Evolutionary conservation across 2,888 invertebrate genomes (phyloP), one percentile per base, ranked within the genome.

Genomic region (Lasioglossum leucozonium): DNA sequence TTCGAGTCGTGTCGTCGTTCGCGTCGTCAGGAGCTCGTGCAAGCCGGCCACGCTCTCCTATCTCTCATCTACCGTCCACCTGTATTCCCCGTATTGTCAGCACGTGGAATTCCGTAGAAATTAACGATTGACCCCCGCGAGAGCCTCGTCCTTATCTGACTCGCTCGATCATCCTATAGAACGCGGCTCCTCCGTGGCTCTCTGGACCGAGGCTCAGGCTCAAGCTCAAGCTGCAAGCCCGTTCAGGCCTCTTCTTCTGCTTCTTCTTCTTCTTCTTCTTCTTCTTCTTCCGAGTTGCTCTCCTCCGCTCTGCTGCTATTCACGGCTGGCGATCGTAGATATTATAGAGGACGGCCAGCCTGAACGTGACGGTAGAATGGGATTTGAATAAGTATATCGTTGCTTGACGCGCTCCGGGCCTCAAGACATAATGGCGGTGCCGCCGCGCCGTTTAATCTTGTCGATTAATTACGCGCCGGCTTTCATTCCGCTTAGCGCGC

Each of bases 21-120:
- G 74, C 89, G 87, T 92, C 92, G 93, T 91, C 92, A 93, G 91
- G 90, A 91, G 91, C 92, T 91, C 92, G 89, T 92, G 91, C 89
- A 87, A 81, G 79, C 88, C 81, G 81, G 76, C 77, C 90, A 84
- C 84, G 81, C 82, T 85, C 84, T 82, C 84, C 88, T 93, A 93
- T 93, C 93, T 93, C 88, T 92, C 92, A 92, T 92, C 92, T 92
- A 86, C 90, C 88, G 92, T 93, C 93, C 94, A 94, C 94, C 94
- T 94, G 94, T 94, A 93, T 94, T 94, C 94, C 92, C 91, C 92
- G 93, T 93, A 94, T 94, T 93, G 94, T 94, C 94, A 93, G 91
- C 87, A 90, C 89, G 89, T 85, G 91, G 91, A 92, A 93, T 93
- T 92, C 91, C 87, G 89, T 91, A 91, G 92, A 93, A 94, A 94